Evolutionary conservation across 1,140 invertebrate genomes (phyloP), one percentile per base, ranked within the genome.

Genomic region (Pseudachorutes palmiensis): DNA sequence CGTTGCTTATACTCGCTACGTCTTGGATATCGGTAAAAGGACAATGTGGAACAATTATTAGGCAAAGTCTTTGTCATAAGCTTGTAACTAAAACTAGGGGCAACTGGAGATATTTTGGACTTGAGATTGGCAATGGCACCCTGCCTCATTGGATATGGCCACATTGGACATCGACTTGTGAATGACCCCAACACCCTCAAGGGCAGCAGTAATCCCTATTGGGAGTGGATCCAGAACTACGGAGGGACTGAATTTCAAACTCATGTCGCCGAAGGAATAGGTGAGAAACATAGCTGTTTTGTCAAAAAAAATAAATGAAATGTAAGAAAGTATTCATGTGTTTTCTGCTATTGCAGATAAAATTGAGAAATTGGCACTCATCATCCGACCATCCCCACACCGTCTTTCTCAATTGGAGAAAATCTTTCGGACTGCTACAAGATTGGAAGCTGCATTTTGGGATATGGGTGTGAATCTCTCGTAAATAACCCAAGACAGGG

Each of bases 371-470:
- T 12, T 61, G 59, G 59, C 33, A 19, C 5, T 19, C 19, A 3
- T 36, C 29, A 9, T 12, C 16, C 29, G 5, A 19, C 30, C 33
- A 9, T 32, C 59, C 2, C 30, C 29, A 32, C 29, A 9, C 5
- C 59, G 59, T 29, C 30, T 61, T 3, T 9, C 9, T 9, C 24
- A 26, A 9, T 9, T 61, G 29, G 59, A 61, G 26, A 61, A 61
- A 9, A 61, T 61, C 19, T 61, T 61, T 24, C 59, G 29, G 5
- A 5, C 12, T 3, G 59, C 9, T 9, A 61, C 59, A 32, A 19
- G 5, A 26, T 29, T 61, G 59, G 59, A 61, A 26, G 59, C 59
- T 61, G 59, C 59, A n/a, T 61, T 61, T 30, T 61, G 59, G 59
- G 59, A 61, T 2, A 61, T 61, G 59, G 59, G 59, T 16, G 12